A percentile compares a stretch with the other conserved stretches of the same genome.
Conservation (phyloP, 2,113 vertebrate species). For the Pleuronectes platessa region DNA sequence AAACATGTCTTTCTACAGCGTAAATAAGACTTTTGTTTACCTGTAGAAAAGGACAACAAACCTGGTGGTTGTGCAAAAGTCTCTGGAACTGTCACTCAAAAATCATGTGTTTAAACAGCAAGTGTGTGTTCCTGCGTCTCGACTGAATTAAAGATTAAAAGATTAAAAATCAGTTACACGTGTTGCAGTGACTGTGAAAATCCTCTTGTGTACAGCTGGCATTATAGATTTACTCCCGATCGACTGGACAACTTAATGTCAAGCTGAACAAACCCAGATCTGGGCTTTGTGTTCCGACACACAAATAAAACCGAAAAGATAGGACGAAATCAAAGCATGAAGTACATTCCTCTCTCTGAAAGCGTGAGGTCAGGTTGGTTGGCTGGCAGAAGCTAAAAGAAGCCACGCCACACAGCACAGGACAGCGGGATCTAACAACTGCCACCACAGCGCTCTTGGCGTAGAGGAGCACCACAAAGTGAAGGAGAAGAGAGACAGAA, state of each 20-base stretch:
- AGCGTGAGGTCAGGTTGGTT: conserved; percentile 51
- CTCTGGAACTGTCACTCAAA: too few species aligned
- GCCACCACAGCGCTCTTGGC: conserved; percentile 44
- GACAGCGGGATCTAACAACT: conserved; percentile 14
- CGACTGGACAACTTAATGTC: conserved; percentile 21
- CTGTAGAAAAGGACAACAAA: too few species aligned
- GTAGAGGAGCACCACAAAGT: conserved; percentile 20
- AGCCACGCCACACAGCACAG: conserved; percentile 15
- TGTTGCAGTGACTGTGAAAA: too few species aligned
- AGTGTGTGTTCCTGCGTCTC: too few species aligned
- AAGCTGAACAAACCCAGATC: conserved; percentile 29
- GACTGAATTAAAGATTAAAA: too few species aligned
- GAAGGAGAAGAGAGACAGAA: conserved; percentile 27
- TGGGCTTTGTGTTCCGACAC: not conserved
- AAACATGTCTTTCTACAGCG: too few species aligned
- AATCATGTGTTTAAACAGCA: too few species aligned
- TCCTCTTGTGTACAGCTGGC: too few species aligned
- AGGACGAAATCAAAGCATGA: conserved; percentile 4
- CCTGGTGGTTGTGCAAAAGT: too few species aligned
- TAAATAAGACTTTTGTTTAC: too few species aligned
- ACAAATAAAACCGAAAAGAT: conserved; percentile 1
- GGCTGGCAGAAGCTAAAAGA: conserved; percentile 11
- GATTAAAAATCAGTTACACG: too few species aligned
- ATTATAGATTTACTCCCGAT: not conserved
- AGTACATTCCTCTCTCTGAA: conserved; percentile 30